Evolutionary conservation across 2,888 invertebrate genomes (phyloP), one percentile per base, ranked within the genome.

Genomic region (Limnephilus marmoratus): DNA sequence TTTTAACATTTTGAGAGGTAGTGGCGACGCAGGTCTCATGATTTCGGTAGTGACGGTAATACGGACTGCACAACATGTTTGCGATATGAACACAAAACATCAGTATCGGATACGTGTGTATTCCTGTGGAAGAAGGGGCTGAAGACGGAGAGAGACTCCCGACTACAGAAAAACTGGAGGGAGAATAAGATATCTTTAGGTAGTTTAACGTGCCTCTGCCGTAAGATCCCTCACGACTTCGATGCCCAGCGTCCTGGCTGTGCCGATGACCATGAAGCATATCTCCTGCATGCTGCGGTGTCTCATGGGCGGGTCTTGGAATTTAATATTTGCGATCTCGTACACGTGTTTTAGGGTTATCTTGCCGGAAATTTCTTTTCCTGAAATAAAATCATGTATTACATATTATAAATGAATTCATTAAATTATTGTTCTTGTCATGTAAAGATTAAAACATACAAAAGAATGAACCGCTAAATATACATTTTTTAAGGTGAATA

Each of bases 321-420:
- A 96, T 95, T 99, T 99, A n/a, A 99, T 98, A 95, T 97, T 97
- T 0, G 99, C 99, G 94, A 99, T 99, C 97, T 99, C 99, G 95
- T 99, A 99, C 24, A 99, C 95, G 95, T 99, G 99, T 95, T 99
- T 99, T 0, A 98, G 94, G 0, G 99, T 98, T 92, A 99, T 97
- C 96, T 98, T 99, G 1, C 99, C 99, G 94, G 98, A 97, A 45
- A 97, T 95, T 95, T 99, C 99, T 90, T 95, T 96, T 0, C 97
- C 98, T 98, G 94, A 82, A 95, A 92, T 80, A 12, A 85, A 82
- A 29, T 2, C 0, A 82, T 31, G 15, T 34, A 18, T 82, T 31
- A 7, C 9, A 31, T 13, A 81, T 81, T 81, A 31, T n/a, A 85
- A 85, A 15, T 15, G 4, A 5, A 18, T 13, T 49, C 49, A 15